These are phyloP conservation scores for Aix galericulata DNA, from an alignment of 2,113 vertebrate species.

Conservation along the genomic window DNA sequence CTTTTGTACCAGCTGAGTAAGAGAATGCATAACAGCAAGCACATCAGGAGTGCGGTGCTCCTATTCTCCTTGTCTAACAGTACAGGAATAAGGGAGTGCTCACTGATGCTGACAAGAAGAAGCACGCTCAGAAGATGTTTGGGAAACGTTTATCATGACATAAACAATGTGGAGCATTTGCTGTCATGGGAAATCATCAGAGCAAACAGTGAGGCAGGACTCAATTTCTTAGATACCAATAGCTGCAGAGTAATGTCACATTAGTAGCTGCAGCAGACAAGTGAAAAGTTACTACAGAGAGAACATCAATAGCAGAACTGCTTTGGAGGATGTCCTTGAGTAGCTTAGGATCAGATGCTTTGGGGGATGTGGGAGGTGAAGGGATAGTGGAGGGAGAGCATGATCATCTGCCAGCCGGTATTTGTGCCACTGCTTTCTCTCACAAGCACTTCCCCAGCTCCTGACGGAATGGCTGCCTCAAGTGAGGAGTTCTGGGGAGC, in stretches of 20 bases:
- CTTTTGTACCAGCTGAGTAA: not conserved
- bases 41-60: not conserved
- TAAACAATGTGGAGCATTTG: not conserved
- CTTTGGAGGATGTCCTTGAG: not conserved
- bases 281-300: not conserved
- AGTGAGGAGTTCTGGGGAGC: not conserved
- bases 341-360: not conserved
- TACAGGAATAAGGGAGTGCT: not conserved
- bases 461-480: not conserved
- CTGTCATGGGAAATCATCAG: not conserved
- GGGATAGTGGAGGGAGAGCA: not conserved
- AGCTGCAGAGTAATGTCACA: not conserved
- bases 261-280: not conserved
- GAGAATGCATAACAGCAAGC: fast-evolving
- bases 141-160: not conserved
- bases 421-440: not conserved
- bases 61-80: not conserved
- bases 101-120: not conserved
- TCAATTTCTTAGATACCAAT: not conserved
- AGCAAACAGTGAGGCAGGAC: not conserved
- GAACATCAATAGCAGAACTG: not conserved
- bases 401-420: fast-evolving
- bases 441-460: not conserved
- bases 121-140: not conserved
- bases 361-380: not conserved